These are phyloP conservation scores for Saturnia pavonia DNA, from an alignment of 2,888 invertebrate species.

Conservation along the genomic window DNA sequence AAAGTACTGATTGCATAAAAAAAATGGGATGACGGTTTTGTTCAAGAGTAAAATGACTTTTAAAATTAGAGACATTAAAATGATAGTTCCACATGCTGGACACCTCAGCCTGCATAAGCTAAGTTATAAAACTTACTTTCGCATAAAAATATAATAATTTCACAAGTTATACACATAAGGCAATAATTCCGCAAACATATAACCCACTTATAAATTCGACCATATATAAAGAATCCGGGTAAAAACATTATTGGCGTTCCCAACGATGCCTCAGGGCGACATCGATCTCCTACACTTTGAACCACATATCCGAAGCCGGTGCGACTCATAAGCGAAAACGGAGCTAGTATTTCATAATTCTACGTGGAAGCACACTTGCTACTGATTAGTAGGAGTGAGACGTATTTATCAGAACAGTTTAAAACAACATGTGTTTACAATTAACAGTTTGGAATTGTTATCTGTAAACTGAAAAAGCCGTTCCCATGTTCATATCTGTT, in stretches of 20 bases:
- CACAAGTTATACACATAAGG: neutral
- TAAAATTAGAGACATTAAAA: too few relatives aligned
- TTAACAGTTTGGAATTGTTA: too few relatives aligned
- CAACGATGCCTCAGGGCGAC: slow-evolving; percentile 77
- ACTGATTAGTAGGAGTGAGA: too few relatives aligned
- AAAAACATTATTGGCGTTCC: slow-evolving; percentile 71
- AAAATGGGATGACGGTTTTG: too few relatives aligned
- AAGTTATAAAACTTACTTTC: neutral
- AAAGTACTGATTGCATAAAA: too few relatives aligned
- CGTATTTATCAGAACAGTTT: too few relatives aligned
- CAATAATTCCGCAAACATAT: slow-evolving; percentile 39
- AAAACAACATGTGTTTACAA: too few relatives aligned
- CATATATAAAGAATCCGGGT: slow-evolving; percentile 63
- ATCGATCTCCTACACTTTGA: slow-evolving; percentile 64
- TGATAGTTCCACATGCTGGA: too few relatives aligned
- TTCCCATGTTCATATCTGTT: too few relatives aligned
- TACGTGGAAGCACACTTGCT: neutral
- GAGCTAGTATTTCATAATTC: neutral
- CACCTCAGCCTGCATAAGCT: too few relatives aligned
- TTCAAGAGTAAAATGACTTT: too few relatives aligned
- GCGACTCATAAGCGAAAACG: slow-evolving; percentile 20
- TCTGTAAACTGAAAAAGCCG: too few relatives aligned
- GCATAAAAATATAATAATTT: slow-evolving; percentile 4
- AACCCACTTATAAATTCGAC: slow-evolving; percentile 56
- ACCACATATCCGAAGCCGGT: slow-evolving; percentile 34